A percentile compares a stretch with the other conserved stretches of the same genome.
Evolutionary conservation across 92 coral and sea anemone species (phyloP).

Genomic region (Epizoanthus stellaris): DNA sequence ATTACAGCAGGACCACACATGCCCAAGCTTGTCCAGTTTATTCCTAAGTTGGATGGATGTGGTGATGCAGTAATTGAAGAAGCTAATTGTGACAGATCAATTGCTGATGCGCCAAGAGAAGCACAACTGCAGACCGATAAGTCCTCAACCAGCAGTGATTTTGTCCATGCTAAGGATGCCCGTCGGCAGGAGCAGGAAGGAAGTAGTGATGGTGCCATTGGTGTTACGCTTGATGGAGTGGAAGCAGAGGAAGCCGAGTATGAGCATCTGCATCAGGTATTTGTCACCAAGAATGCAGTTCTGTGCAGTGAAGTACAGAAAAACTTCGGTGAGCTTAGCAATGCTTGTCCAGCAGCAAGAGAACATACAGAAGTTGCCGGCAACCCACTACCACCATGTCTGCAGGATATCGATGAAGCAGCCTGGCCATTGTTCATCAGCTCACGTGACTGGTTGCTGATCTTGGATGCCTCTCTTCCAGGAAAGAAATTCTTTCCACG

Average conservation of each 20-base stretch:
- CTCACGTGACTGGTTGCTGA: conserved; percentile 60
- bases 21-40: conserved; percentile 54
- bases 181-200: conserved; percentile 59
- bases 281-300: conserved; percentile 72
- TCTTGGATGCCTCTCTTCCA: conserved; percentile 68
- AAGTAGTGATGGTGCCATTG: not conserved
- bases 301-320: conserved; percentile 64
- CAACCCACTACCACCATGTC: conserved; percentile 3
- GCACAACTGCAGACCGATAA: conserved; percentile 10
- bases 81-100: not conserved
- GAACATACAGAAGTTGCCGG: not conserved
- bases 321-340: conserved; percentile 58
- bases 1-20: conserved; percentile 81
- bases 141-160: conserved; percentile 29
- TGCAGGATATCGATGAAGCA: conserved; percentile 59
- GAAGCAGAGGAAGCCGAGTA: not conserved
- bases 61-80: not conserved
- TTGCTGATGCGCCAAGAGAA: not conserved
- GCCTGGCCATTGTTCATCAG: conserved; percentile 67
- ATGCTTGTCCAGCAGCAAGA: conserved; percentile 56
- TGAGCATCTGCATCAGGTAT: conserved; percentile 66
- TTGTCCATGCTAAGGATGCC: conserved; percentile 59
- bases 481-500: conserved; percentile 38
- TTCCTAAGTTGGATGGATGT: conserved; percentile 12
- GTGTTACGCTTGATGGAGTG: too few relatives aligned